A percentile compares a stretch with the other conserved stretches of the same genome.
Evolutionary conservation across 2,113 vertebrate species (phyloP).

Genomic region (Carassius gibelio): DNA sequence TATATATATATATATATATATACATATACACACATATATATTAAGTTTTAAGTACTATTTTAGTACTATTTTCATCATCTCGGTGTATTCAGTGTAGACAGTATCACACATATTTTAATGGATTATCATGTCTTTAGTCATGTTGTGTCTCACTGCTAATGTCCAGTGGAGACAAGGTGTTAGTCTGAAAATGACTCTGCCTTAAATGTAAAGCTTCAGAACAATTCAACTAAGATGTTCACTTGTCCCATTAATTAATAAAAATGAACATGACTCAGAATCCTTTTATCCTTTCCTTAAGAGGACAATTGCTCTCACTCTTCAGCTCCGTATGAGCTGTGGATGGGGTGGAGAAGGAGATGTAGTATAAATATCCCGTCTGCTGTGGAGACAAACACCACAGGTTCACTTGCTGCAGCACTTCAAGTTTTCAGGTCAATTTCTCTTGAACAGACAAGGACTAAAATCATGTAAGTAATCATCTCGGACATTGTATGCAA

Average conservation of each 20-base stretch:
- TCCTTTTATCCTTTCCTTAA: neutral
- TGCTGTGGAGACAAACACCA: neutral
- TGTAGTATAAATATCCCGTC: neutral
- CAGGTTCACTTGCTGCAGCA: neutral
- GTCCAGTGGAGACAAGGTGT: too few species aligned
- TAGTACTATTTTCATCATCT: too few species aligned
- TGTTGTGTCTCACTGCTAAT: too few species aligned
- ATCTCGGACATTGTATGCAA: neutral
- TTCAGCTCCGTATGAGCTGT: neutral
- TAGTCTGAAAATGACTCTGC: neutral
- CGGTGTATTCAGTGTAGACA: too few species aligned
- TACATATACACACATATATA: too few species aligned
- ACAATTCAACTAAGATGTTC: constrained; percentile 23
- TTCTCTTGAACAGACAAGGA: neutral
- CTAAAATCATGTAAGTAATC: constrained; percentile 21
- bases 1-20: too few species aligned
- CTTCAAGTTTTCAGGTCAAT: neutral
- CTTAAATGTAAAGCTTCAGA: neutral
- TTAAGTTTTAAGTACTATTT: too few species aligned
- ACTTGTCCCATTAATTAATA: neutral
- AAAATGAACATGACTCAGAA: neutral
- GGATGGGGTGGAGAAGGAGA: constrained; percentile 16
- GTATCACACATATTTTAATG: too few species aligned
- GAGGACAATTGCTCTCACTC: neutral
- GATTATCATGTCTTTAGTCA: too few species aligned